These are phyloP conservation scores for Germaria angustata DNA, from an alignment of 2,888 invertebrate genomes.

Conservation along the genomic window DNA sequence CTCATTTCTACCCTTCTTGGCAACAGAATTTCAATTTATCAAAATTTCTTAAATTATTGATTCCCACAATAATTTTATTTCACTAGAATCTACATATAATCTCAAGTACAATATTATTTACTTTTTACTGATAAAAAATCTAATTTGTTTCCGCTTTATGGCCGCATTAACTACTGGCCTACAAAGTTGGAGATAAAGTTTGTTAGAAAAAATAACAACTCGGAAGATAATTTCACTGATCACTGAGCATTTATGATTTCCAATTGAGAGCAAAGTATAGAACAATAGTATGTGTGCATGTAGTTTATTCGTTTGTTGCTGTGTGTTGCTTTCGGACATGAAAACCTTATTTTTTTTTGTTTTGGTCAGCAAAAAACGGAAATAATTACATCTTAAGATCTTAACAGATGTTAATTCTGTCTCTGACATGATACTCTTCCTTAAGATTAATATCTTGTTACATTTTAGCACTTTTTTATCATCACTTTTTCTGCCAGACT, in stretches of 20 bases:
- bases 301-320: not conserved
- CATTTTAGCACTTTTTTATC: conserved; percentile 62
- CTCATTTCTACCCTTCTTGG: not conserved
- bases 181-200: conserved; percentile 5
- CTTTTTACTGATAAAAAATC: conserved; percentile 9
- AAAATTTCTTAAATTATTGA: too few species aligned
- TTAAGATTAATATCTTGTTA: conserved; percentile 56
- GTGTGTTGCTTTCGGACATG: conserved; percentile 8
- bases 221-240: conserved; percentile 68
- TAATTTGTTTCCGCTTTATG: conserved; percentile 10
- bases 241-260: conserved; percentile 51
- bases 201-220: conserved; percentile 34
- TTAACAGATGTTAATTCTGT: conserved; percentile 63
- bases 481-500: conserved; percentile 6
- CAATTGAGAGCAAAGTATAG: not conserved
- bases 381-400: conserved; percentile 63
- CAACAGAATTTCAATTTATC: too few species aligned
- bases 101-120: not conserved
- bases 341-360: conserved; percentile 16
- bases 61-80: conserved; percentile 2
- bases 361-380: conserved; percentile 58
- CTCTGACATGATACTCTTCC: conserved; percentile 56
- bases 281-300: not conserved
- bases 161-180: not conserved
- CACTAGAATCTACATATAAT: not conserved